phyloP scores from a whole-genome alignment of 2,888 invertebrate species.

The Endotricha flammealis region DNA sequence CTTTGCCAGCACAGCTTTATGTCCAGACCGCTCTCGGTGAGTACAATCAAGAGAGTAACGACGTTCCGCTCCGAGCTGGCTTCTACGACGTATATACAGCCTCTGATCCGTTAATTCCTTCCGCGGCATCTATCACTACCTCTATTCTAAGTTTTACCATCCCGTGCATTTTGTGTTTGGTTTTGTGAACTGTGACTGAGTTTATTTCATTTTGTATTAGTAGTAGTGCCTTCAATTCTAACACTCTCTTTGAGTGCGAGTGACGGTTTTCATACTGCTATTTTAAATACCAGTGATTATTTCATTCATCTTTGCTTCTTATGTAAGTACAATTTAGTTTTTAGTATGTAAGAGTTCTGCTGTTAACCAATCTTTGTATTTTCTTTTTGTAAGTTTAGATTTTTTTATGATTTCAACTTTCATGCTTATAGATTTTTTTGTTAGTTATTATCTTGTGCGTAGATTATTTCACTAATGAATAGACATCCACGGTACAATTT shows the following conservation, averaged over 20 bases:
- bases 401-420: constrained; percentile 10
- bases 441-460: not conserved
- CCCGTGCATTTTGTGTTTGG: constrained; percentile 47
- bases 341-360: constrained; percentile 26
- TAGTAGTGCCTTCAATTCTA: constrained; percentile 30
- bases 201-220: constrained; percentile 38
- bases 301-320: constrained; percentile 19
- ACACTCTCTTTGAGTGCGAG: constrained; percentile 31
- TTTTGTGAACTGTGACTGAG: constrained; percentile 50
- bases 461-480: not conserved
- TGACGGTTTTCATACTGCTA: constrained; percentile 17
- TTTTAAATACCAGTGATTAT: constrained; percentile 22
- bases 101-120: constrained; percentile 46
- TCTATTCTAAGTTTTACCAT: constrained; percentile 35
- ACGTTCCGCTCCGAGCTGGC: constrained; percentile 64
- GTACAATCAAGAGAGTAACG: constrained; percentile 75
- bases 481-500: not conserved
- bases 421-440: not conserved
- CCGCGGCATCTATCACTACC: constrained; percentile 44
- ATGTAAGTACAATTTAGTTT: constrained; percentile 33
- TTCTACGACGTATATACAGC: constrained; percentile 73
- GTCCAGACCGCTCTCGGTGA: constrained; percentile 94
- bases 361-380: constrained; percentile 29
- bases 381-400: constrained; percentile 31
- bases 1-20: constrained; percentile 85